These are phyloP conservation scores for Brachionus rubens DNA, from an alignment of 1,140 invertebrate genomes.

Conservation along the genomic window DNA sequence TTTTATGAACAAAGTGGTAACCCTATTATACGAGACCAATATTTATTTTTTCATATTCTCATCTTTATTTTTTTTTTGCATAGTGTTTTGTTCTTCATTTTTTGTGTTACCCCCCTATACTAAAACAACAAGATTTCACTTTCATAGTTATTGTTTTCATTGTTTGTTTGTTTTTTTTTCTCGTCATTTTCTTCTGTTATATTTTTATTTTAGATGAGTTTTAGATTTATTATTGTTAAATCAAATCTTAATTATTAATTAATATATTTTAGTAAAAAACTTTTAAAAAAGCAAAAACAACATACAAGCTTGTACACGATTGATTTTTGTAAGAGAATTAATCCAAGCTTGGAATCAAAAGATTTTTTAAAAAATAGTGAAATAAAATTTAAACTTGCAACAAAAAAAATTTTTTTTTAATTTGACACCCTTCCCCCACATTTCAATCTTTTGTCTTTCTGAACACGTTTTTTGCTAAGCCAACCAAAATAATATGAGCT, in stretches of 20 bases:
- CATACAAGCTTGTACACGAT: neutral
- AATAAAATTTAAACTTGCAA: constrained; percentile 40
- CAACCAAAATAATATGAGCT: no score
- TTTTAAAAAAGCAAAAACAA: constrained; percentile 21
- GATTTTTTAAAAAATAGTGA: constrained; percentile 46
- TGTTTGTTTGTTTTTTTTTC: neutral
- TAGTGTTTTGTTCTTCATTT: no score
- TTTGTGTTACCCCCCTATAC: constrained; percentile 29
- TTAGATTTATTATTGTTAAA: constrained; percentile 46
- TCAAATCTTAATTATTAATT: constrained; percentile 44
- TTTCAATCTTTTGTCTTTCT: no score
- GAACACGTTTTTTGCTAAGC: no score
- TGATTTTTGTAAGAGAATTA: neutral
- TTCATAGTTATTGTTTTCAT: neutral
- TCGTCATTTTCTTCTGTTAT: no score
- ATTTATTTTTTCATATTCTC: constrained; percentile 2
- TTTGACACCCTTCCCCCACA: neutral
- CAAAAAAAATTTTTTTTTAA: neutral
- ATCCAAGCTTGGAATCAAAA: neutral
- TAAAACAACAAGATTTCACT: neutral
- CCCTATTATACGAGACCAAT: neutral
- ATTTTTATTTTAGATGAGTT: constrained; percentile 43
- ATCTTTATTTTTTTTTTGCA: constrained; percentile 20
- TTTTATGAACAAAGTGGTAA: neutral
- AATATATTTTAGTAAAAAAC: constrained; percentile 45